Percentiles rank a stretch among this genome's conserved stretches.
Evolutionary conservation across 2,797 vertebrate species (phyloP).

Genomic region (Lophius americanus): DNA sequence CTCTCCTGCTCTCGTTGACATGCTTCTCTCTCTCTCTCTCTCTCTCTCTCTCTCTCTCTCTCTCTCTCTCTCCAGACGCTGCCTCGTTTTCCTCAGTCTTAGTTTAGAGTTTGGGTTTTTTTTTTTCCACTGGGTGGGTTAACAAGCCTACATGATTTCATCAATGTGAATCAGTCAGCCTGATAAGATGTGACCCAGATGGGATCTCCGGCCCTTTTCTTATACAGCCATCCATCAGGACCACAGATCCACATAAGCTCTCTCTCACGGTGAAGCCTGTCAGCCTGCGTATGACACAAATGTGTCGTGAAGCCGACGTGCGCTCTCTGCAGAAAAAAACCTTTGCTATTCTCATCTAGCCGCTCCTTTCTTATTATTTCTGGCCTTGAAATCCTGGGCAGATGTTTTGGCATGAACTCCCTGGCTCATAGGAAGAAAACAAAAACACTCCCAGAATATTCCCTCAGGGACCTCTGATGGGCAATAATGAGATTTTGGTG

Average conservation of each 20-base stretch:
- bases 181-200: conserved; percentile 76
- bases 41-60: conserved; percentile 32
- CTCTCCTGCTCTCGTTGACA: conserved; percentile 66
- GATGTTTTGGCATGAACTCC: conserved; percentile 44
- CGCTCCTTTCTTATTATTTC: conserved; percentile 43
- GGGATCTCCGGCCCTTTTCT: conserved; percentile 61
- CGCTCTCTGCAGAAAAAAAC: conserved; percentile 30
- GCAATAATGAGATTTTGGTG: conserved; percentile 32
- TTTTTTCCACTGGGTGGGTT: conserved; percentile 62
- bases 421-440: background rate
- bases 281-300: conserved; percentile 53
- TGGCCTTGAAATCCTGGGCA: conserved; percentile 50
- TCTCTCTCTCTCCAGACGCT: conserved; percentile 37
- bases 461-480: conserved; percentile 29
- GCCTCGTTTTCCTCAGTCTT: conserved; percentile 64
- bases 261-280: conserved; percentile 50
- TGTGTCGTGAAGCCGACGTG: conserved; percentile 47
- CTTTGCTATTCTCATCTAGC: conserved; percentile 60
- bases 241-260: conserved; percentile 45
- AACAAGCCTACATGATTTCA: conserved; percentile 74
- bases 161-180: conserved; percentile 72
- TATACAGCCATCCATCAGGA: conserved; percentile 66
- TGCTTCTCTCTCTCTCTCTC: conserved; percentile 49
- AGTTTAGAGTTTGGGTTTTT: conserved; percentile 42
- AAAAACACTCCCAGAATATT: conserved; percentile 22